These are phyloP conservation scores for Micrasema longulum DNA, from an alignment of 1,140 invertebrate genomes.

Conservation along the genomic window DNA sequence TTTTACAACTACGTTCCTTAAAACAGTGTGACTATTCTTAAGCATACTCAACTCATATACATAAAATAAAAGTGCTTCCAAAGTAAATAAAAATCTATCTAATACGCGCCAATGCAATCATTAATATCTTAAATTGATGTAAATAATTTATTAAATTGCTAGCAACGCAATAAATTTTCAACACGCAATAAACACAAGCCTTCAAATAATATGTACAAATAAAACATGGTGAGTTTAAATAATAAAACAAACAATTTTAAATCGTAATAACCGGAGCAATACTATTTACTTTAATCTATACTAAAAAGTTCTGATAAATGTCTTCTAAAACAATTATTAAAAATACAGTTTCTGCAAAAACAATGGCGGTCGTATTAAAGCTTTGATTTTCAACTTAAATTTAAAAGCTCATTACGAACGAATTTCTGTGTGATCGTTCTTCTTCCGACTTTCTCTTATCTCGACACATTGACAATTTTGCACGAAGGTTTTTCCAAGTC, in stretches of 20 bases:
- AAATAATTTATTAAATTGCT: not conserved
- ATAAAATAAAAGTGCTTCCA: no score
- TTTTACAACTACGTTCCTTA: no score
- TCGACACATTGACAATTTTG: not conserved
- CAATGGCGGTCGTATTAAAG: no score
- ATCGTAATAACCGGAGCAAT: not conserved
- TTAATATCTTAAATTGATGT: not conserved
- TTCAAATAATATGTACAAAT: not conserved
- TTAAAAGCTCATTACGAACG: not conserved
- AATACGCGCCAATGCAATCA: not conserved
- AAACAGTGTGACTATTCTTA: no score
- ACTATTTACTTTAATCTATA: not conserved
- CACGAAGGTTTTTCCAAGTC: no score
- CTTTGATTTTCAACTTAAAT: no score
- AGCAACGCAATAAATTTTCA: not conserved
- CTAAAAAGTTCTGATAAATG: not conserved
- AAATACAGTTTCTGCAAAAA: no score
- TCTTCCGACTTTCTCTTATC: not conserved
- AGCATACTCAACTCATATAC: no score
- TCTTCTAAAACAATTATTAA: no score
- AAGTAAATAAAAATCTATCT: slow-evolving; percentile 3
- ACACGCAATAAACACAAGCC: not conserved
- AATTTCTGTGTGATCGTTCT: not conserved
- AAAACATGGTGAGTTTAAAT: not conserved
- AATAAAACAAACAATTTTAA: not conserved